Evolutionary conservation across 1,140 invertebrate species (phyloP).

Genomic region (Tetramorium parvispinum): DNA sequence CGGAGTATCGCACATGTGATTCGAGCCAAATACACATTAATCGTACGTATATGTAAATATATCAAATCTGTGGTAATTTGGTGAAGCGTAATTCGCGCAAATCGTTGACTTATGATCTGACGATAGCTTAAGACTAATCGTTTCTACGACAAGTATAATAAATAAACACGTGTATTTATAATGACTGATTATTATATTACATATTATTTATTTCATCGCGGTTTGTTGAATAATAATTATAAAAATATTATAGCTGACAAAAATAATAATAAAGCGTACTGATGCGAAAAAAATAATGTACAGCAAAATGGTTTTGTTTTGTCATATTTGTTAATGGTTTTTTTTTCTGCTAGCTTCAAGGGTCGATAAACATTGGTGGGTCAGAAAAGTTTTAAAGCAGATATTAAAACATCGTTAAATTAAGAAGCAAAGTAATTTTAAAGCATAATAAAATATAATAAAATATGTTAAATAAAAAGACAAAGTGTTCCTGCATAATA

Average conservation of each 20-base stretch:
- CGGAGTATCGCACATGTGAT: neutral
- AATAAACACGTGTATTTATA: neutral
- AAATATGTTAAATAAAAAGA: constrained; percentile 2
- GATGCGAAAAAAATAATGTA: neutral
- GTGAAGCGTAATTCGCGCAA: neutral
- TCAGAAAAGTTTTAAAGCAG: neutral
- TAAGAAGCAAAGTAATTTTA: neutral
- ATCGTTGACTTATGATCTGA: neutral
- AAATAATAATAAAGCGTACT: neutral
- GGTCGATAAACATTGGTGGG: neutral
- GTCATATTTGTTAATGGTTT: neutral
- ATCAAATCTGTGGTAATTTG: neutral
- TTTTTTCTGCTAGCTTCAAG: neutral
- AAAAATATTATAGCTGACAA: neutral
- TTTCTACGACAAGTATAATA: neutral
- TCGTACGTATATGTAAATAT: neutral
- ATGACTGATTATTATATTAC: neutral
- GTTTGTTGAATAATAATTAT: neutral
- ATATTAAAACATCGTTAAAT: neutral
- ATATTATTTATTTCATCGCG: neutral
- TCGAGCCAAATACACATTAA: neutral
- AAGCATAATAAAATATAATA: neutral
- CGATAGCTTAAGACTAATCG: neutral
- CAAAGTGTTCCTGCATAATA: neutral
- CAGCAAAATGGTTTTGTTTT: neutral